Evolutionary conservation across 2,797 vertebrate genomes (phyloP).

Genomic region (Bradypodion pumilum): DNA sequence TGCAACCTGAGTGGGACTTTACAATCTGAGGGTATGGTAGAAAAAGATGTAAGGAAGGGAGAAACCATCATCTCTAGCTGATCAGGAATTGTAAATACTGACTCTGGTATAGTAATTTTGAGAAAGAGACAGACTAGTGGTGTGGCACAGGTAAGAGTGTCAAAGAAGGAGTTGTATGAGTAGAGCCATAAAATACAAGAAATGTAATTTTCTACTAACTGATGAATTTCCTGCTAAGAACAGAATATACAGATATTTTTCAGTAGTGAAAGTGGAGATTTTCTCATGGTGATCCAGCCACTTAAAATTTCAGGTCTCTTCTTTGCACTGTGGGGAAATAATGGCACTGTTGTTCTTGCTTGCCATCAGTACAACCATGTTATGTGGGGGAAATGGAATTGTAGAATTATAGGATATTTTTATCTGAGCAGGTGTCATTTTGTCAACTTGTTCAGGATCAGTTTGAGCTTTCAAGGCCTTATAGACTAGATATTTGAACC

Average conservation of each 20-base stretch:
- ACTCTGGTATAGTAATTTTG: neutral
- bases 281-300: no score
- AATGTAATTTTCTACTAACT: neutral
- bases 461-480: no score
- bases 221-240: no score
- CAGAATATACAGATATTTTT: neutral
- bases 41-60: neutral
- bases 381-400: neutral
- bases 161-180: neutral
- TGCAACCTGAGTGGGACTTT: neutral
- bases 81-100: neutral
- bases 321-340: neutral
- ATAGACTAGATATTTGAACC: no score
- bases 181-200: neutral
- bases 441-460: no score
- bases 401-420: no score
- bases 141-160: neutral
- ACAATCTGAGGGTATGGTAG: neutral
- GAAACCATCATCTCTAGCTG: neutral
- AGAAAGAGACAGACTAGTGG: neutral
- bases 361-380: neutral
- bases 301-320: neutral
- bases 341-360: no score
- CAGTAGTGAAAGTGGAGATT: neutral
- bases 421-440: no score